A percentile compares a stretch with the other conserved stretches of the same genome.
Conservation (phyloP, 35 echinoderm and acorn worm species). For the Strongylocentrotus purpuratus region DNA sequence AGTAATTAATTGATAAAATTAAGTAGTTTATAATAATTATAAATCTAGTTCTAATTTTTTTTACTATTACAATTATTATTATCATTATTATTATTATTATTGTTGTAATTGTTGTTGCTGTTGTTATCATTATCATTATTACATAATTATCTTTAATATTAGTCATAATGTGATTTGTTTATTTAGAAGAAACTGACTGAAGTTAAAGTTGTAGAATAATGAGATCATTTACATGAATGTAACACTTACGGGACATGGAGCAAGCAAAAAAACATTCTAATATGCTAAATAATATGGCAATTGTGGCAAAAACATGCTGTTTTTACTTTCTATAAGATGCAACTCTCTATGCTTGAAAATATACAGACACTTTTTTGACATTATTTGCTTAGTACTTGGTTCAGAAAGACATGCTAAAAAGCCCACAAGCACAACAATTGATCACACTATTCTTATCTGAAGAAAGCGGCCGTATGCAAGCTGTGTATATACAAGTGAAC, state of each 20-base stretch:
- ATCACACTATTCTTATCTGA: background rate
- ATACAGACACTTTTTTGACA: background rate
- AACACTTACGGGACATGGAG: background rate
- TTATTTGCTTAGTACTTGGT: slow-evolving; percentile 3
- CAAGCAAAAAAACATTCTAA: background rate
- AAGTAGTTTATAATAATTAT: too few relatives aligned
- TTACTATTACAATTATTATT: too few relatives aligned
- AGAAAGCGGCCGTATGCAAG: background rate
- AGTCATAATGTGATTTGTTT: too few relatives aligned
- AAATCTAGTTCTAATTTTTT: too few relatives aligned
- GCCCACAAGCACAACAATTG: background rate
- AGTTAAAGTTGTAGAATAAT: background rate
- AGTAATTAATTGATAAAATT: too few relatives aligned
- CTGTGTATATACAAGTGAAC: background rate
- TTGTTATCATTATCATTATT: too few relatives aligned
- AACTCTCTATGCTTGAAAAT: background rate
- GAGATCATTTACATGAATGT: background rate
- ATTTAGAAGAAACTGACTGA: too few relatives aligned
- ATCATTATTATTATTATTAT: too few relatives aligned
- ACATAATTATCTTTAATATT: too few relatives aligned
- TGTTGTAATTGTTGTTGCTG: too few relatives aligned
- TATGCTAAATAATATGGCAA: background rate
- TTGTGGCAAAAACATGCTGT: background rate
- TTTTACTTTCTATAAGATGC: background rate
- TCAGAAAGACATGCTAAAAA: background rate